Evolutionary conservation across 2,888 invertebrate genomes (phyloP).

Genomic region (Lepidocyrtinus sp.): DNA sequence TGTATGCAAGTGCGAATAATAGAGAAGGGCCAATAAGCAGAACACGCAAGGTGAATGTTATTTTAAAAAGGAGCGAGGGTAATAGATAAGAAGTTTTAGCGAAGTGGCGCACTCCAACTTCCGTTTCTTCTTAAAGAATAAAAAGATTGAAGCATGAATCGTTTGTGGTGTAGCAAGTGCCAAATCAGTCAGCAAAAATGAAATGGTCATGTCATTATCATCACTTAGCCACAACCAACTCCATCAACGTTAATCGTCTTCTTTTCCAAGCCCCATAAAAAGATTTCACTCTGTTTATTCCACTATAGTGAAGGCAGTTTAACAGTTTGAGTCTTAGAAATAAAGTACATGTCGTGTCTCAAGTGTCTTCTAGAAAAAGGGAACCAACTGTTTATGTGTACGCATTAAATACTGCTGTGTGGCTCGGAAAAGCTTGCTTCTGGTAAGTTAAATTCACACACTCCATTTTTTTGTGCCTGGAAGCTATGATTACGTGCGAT

Average conservation of each 20-base stretch:
- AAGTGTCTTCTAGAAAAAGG: background rate
- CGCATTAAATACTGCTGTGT: slow-evolving; percentile 17
- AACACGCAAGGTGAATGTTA: background rate
- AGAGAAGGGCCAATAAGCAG: background rate
- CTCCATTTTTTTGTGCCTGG: background rate
- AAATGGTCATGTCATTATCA: slow-evolving; percentile 5
- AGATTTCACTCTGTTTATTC: slow-evolving; percentile 3
- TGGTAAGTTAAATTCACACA: slow-evolving; percentile 73
- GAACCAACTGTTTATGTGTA: background rate
- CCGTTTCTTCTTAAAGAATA: slow-evolving; percentile 8
- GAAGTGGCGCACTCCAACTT: background rate
- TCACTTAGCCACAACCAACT: background rate
- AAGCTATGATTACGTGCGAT: background rate
- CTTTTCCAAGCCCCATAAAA: background rate
- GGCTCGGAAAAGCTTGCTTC: slow-evolving; percentile 87
- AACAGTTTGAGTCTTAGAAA: background rate
- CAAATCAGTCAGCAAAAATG: background rate
- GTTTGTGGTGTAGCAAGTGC: slow-evolving; percentile 1
- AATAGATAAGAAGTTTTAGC: slow-evolving; percentile 2
- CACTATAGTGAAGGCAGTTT: background rate
- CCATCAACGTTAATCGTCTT: slow-evolving; percentile 5
- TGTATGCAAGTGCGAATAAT: background rate
- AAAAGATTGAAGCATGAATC: too few relatives aligned
- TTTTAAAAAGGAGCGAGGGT: slow-evolving; percentile 7
- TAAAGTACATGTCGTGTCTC: slow-evolving; percentile 6